Conservation (phyloP, 92 coral and sea anemone species). For the Paramuricea clavata region DNA sequence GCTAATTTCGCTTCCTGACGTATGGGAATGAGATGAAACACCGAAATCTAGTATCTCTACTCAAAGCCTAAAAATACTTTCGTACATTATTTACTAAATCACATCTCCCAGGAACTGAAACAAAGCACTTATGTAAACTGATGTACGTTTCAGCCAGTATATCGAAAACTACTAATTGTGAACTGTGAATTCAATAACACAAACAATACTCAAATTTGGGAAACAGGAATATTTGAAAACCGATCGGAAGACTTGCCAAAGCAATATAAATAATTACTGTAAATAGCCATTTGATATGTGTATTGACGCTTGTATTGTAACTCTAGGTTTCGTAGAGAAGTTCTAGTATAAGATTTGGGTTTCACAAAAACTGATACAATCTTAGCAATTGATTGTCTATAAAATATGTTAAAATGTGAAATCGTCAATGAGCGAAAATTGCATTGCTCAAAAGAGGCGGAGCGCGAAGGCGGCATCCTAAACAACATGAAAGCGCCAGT, state of each 20-base stretch:
- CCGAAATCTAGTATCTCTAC: too few species aligned
- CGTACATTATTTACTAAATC: background rate
- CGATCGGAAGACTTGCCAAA: background rate
- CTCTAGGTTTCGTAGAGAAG: background rate
- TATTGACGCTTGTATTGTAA: background rate
- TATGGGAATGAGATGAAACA: background rate
- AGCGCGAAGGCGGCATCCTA: conserved; percentile 22
- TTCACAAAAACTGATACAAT: background rate
- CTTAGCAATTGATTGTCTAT: conserved; percentile 1
- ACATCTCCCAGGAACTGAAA: too few species aligned
- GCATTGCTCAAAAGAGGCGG: conserved; percentile 29
- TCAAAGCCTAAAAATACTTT: background rate
- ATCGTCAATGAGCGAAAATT: conserved; percentile 5
- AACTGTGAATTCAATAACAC: background rate
- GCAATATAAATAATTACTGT: background rate
- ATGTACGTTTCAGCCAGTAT: too few species aligned
- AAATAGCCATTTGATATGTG: background rate
- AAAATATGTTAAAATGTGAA: background rate
- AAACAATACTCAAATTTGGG: background rate
- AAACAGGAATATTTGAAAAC: background rate
- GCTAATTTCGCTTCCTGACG: background rate
- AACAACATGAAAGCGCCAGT: conserved; percentile 14
- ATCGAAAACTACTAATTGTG: background rate
- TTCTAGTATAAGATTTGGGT: background rate
- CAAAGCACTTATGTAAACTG: too few species aligned